Percentiles rank a stretch among this genome's conserved stretches.
Evolutionary conservation across 2,797 vertebrate species (phyloP).

Genomic region (Selene dorsalis): DNA sequence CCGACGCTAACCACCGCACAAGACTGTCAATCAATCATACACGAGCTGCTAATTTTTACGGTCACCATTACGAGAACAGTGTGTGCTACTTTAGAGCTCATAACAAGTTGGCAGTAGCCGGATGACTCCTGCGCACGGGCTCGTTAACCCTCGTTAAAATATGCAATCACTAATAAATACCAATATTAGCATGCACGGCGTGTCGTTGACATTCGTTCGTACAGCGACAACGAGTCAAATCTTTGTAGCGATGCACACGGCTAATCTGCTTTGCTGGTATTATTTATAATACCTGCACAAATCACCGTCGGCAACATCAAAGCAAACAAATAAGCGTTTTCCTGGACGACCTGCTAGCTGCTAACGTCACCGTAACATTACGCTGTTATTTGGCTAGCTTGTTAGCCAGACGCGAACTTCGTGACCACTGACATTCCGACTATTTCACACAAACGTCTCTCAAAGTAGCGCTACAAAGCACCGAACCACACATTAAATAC

Average conservation of each 20-base stretch:
- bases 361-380: conserved; percentile 68
- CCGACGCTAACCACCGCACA: conserved; percentile 78
- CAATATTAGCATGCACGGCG: conserved; percentile 64
- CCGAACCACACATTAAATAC: neutral
- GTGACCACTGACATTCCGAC: conserved; percentile 78
- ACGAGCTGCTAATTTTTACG: conserved; percentile 68
- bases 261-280: neutral
- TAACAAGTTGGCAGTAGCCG: conserved; percentile 51
- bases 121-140: neutral
- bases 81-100: conserved; percentile 56
- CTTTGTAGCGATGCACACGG: neutral
- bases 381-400: conserved; percentile 74
- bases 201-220: conserved; percentile 54
- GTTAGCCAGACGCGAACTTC: conserved; percentile 82
- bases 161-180: conserved; percentile 36
- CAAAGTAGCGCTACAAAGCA: conserved; percentile 41
- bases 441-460: conserved; percentile 46
- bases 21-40: conserved; percentile 79
- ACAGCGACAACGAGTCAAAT: conserved; percentile 15
- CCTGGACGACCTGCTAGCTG: conserved; percentile 62
- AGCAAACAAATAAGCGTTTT: conserved; percentile 11
- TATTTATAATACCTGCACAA: conserved; percentile 3
- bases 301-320: neutral
- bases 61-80: conserved; percentile 75
- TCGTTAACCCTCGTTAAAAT: conserved; percentile 20